Evolutionary conservation across 1,140 invertebrate genomes (phyloP).

Genomic region (Cataglyphis hispanica): DNA sequence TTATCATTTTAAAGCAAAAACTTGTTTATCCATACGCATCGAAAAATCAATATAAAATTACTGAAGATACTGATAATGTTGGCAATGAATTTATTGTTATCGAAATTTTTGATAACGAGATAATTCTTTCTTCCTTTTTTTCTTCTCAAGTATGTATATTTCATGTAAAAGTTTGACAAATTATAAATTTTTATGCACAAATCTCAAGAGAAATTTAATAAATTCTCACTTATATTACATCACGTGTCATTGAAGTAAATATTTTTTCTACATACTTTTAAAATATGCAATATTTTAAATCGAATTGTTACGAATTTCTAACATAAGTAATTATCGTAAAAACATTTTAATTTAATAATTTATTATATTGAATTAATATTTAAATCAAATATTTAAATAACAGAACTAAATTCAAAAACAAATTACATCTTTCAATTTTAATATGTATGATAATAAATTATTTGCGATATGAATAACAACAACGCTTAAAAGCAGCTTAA

Average conservation of each 20-base stretch:
- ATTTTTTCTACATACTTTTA: background rate
- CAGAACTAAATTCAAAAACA: background rate
- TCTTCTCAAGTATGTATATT: background rate
- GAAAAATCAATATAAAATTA: background rate
- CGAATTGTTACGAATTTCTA: conserved; percentile 15
- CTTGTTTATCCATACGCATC: background rate
- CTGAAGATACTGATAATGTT: too few species aligned
- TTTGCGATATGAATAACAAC: conserved; percentile 27
- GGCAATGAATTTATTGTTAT: background rate
- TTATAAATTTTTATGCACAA: background rate
- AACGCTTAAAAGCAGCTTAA: background rate
- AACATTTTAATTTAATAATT: background rate
- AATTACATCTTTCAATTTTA: background rate
- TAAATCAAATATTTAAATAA: background rate
- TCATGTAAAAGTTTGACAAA: background rate
- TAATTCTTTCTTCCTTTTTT: background rate
- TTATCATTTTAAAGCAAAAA: background rate
- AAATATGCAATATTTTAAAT: background rate
- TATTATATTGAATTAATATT: background rate
- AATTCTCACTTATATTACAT: background rate
- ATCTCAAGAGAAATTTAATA: conserved; percentile 26
- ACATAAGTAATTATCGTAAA: conserved; percentile 11
- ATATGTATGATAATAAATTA: conserved; percentile 34
- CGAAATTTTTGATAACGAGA: background rate
- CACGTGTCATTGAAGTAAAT: background rate